A percentile compares a stretch with the other conserved stretches of the same genome.
phyloP scores from a whole-genome alignment of 2,888 invertebrate species.

The Petrolisthes cinctipes region DNA sequence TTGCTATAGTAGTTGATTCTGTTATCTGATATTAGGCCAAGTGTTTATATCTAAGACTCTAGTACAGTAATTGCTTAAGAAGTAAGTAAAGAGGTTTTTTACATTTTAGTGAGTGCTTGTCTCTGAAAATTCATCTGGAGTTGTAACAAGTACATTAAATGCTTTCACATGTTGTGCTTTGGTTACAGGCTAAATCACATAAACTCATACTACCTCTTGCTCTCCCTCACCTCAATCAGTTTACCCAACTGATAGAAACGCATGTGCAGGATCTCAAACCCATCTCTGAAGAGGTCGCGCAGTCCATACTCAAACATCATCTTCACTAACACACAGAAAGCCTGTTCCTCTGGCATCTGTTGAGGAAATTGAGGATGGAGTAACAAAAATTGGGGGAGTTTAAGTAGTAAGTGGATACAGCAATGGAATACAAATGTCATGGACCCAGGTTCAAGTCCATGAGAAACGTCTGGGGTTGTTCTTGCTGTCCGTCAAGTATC shows the following conservation, averaged over 20 bases:
- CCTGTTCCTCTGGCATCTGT: slow-evolving; percentile 99
- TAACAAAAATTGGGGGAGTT: too few species aligned
- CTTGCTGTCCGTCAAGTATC: too few species aligned
- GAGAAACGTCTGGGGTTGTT: too few species aligned
- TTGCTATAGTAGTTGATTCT: too few species aligned
- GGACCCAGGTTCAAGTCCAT: too few species aligned
- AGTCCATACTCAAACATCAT: slow-evolving; percentile 97
- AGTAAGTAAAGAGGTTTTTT: not conserved
- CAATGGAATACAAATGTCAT: too few species aligned
- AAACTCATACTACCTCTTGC: not conserved
- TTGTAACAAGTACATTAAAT: too few species aligned
- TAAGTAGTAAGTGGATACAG: too few species aligned
- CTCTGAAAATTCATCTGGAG: too few species aligned
- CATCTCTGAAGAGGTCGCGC: slow-evolving; percentile 94
- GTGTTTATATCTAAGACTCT: too few species aligned
- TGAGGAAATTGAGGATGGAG: not conserved
- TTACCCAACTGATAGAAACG: slow-evolving; percentile 94
- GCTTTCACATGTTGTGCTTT: not conserved
- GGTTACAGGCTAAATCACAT: not conserved
- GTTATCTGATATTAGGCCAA: too few species aligned
- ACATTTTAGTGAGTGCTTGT: too few species aligned
- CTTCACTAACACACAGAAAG: slow-evolving; percentile 95
- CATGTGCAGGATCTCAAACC: slow-evolving; percentile 95
- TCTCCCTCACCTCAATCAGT: slow-evolving; percentile 81
- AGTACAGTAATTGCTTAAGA: not conserved